Base-by-base conservation (phyloP, 2,113 vertebrate genomes). In the Amazona vittata region DNA sequence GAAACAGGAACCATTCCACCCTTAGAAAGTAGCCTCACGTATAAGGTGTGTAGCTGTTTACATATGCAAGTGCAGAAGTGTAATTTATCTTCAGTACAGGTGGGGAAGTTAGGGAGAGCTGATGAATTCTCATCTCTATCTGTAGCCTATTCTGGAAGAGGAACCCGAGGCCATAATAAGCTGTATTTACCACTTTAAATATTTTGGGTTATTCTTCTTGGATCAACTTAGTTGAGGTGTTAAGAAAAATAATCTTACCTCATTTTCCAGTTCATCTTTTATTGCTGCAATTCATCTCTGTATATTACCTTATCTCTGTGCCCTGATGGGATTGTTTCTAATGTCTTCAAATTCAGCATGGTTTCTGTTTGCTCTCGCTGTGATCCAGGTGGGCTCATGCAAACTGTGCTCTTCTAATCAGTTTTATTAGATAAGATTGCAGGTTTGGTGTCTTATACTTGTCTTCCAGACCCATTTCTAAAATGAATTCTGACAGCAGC, bases 361-460 rank as follows among this genome's bases (percentile, higher is more conserved):
- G 53, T 92, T 83, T 35, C 76, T 74, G 1, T 88, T 85, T 89
- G 37, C 53, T 90, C 26, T 86, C 52, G 2, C 70, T 39, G 0
- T 28, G 63, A 90, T 71, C 60, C 80, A 93, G 76, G 57, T 3
- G 3, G 64, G 46, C 55, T 88, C 60, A 46, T 53, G 62, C 88
- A 88, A 85, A 33, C 39, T 70, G 7, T 55, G 37, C 75, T 86
- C 29, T 70, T 89, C 65, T 90, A 60, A 82, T 94, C 76, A 68
- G 57, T 75, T 96, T 94, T 94, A 85, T 96, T 94, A 57, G 69
- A 39, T 47, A 75, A 46, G 52, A 52, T 73, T 87, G 55, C 53
- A 91, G 87, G 80, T 95, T 83, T 68, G 67, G 26, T 93, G 49
- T 53, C 77, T 91, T 22, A 44, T 74, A 19, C 6, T 73, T 85